A percentile compares a stretch with the other conserved stretches of the same genome.
These are phyloP conservation scores for Drosophila auraria DNA, from an alignment of 1,140 invertebrate species.

Conservation along the genomic window DNA sequence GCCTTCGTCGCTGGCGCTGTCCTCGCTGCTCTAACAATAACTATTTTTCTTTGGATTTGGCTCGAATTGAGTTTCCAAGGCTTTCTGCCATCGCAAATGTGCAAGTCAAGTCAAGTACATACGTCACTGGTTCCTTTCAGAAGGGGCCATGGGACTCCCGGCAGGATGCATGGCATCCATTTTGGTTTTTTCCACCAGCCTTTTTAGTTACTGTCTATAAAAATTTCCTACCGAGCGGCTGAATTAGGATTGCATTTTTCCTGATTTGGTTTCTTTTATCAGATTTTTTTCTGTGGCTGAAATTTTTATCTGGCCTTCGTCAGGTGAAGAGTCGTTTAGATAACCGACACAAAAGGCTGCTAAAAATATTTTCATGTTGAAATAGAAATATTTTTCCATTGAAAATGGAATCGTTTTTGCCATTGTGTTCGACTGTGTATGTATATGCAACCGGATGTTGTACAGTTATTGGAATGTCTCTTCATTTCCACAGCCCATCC, in stretches of 20 bases:
- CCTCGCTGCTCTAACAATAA: conserved; percentile 61
- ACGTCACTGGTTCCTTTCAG: conserved; percentile 62
- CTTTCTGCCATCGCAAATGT: conserved; percentile 65
- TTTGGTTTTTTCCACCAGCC: conserved; percentile 9
- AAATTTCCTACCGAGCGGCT: conserved; percentile 53
- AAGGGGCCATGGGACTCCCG: conserved; percentile 3
- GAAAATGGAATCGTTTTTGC: conserved; percentile 77
- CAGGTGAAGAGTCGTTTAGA: conserved; percentile 72
- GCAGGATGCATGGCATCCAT: conserved; percentile 41
- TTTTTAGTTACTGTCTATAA: conserved; percentile 51
- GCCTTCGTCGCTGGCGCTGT: conserved; percentile 23
- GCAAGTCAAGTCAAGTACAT: conserved; percentile 75
- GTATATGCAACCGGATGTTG: conserved; percentile 66
- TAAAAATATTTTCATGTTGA: conserved; percentile 77
- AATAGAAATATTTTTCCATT: conserved; percentile 78
- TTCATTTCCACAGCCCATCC: conserved; percentile 29
- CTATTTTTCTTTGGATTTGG: conserved; percentile 75
- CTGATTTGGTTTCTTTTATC: conserved; percentile 34
- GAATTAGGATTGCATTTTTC: conserved; percentile 79
- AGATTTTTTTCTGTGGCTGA: conserved; percentile 34
- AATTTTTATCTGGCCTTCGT: conserved; percentile 62
- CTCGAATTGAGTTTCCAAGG: conserved; percentile 58
- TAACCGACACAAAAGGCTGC: conserved; percentile 60
- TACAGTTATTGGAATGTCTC: conserved; percentile 81
- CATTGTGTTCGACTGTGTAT: conserved; percentile 60